Percentiles rank a stretch among this genome's conserved stretches.
phyloP scores from a whole-genome alignment of 2,888 invertebrate species.

The Himalopsyche anomala region DNA sequence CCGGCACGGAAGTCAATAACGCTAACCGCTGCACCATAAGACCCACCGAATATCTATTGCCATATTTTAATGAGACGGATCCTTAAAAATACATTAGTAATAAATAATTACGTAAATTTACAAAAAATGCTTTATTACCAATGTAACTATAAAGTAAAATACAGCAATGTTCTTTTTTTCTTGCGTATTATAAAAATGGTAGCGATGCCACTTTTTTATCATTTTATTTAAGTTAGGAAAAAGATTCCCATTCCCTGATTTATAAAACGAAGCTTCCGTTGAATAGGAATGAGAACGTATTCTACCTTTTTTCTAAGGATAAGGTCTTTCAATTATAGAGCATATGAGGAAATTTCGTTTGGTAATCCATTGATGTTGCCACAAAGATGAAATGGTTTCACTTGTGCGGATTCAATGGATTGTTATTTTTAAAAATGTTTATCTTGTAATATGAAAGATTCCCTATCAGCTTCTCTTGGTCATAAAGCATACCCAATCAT shows the following conservation, averaged over 20 bases:
- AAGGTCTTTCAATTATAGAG: slow-evolving; percentile 42
- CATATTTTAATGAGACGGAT: too few relatives aligned
- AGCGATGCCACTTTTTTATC: too few relatives aligned
- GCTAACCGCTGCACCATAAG: too few relatives aligned
- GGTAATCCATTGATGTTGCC: slow-evolving; percentile 45
- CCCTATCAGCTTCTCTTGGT: neutral
- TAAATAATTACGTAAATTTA: too few relatives aligned
- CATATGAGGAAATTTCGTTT: slow-evolving; percentile 38
- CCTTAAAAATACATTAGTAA: too few relatives aligned
- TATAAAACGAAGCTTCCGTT: slow-evolving; percentile 31
- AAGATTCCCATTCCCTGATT: neutral
- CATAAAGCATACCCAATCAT: slow-evolving; percentile 1
- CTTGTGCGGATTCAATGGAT: slow-evolving; percentile 34
- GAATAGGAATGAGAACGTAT: slow-evolving; percentile 28
- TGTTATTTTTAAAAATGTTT: slow-evolving; percentile 39
- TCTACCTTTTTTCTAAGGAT: slow-evolving; percentile 43
- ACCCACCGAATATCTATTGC: too few relatives aligned
- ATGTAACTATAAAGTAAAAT: too few relatives aligned
- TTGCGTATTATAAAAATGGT: too few relatives aligned
- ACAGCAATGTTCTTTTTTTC: too few relatives aligned
- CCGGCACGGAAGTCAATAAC: too few relatives aligned
- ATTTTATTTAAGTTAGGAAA: neutral
- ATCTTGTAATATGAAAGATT: slow-evolving; percentile 24
- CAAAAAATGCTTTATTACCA: too few relatives aligned
- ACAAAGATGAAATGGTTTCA: slow-evolving; percentile 41